These are phyloP conservation scores for Plagodis pulveraria DNA, from an alignment of 2,888 invertebrate species.

Conservation along the genomic window DNA sequence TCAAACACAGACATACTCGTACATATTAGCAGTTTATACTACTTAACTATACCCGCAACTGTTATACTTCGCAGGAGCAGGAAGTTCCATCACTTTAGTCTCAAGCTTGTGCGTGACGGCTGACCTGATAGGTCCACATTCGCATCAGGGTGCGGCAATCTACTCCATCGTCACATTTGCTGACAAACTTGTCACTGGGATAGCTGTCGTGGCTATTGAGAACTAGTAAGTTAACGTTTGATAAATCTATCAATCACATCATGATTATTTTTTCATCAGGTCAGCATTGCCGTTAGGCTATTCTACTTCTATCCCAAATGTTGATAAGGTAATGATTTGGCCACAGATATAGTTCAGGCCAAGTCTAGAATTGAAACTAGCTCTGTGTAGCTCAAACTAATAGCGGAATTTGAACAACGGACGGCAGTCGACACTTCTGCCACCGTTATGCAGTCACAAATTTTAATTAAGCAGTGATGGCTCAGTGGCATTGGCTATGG, in stretches of 20 bases:
- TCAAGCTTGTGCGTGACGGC: conserved; percentile 95
- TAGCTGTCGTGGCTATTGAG: conserved; percentile 94
- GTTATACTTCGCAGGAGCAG: conserved; percentile 83
- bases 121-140: conserved; percentile 94
- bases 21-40: too few species aligned
- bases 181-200: conserved; percentile 95
- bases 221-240: conserved; percentile 85
- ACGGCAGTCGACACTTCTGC: too few species aligned
- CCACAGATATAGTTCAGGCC: too few species aligned
- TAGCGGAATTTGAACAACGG: too few species aligned
- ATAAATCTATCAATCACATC: neutral
- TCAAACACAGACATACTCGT: too few species aligned
- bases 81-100: conserved; percentile 94
- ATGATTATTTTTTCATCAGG: neutral
- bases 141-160: conserved; percentile 94
- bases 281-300: neutral
- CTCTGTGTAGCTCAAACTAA: too few species aligned
- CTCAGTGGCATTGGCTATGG: too few species aligned
- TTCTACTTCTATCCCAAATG: neutral
- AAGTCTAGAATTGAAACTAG: too few species aligned
- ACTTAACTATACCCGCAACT: too few species aligned
- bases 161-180: conserved; percentile 97
- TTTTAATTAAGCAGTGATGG: too few species aligned
- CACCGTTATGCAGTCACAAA: too few species aligned
- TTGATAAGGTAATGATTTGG: too few species aligned